phyloP scores from a whole-genome alignment of 2,888 invertebrate species.

The Drosophila phalerata region DNA sequence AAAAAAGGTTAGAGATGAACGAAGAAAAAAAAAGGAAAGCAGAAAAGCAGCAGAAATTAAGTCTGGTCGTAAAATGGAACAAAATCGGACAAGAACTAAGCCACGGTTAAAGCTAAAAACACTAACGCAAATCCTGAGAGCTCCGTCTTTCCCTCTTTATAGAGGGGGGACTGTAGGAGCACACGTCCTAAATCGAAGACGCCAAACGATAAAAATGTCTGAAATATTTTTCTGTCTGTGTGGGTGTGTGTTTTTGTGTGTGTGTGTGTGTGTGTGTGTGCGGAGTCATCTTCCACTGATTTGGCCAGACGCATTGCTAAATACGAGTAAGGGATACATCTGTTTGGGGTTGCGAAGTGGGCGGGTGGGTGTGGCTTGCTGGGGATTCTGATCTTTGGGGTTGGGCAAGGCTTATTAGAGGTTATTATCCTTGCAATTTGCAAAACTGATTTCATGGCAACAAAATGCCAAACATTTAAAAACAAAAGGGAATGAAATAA shows the following conservation, averaged over 20 bases:
- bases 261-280: conserved; percentile 43
- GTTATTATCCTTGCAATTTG: conserved; percentile 82
- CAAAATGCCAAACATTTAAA: conserved; percentile 16
- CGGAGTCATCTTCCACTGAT: conserved; percentile 71
- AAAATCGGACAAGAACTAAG: conserved; percentile 29
- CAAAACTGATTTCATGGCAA: conserved; percentile 78
- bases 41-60: conserved; percentile 52
- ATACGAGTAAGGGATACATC: conserved; percentile 32
- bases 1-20: conserved; percentile 3
- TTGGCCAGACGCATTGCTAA: conserved; percentile 74
- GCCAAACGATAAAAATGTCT: conserved; percentile 85
- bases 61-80: conserved; percentile 46
- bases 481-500: conserved; percentile 1
- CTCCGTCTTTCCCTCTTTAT: neutral
- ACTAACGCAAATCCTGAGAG: conserved; percentile 35
- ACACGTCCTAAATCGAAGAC: conserved; percentile 82
- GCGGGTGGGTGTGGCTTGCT: conserved; percentile 49
- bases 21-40: conserved; percentile 20
- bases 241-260: conserved; percentile 41
- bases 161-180: conserved; percentile 11
- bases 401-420: conserved; percentile 68
- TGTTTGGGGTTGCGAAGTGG: conserved; percentile 11
- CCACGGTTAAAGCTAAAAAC: conserved; percentile 29
- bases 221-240: conserved; percentile 71
- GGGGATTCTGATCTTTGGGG: conserved; percentile 1